Evolutionary conservation across 2,797 vertebrate genomes (phyloP).

Genomic region (Chaunax sp.): DNA sequence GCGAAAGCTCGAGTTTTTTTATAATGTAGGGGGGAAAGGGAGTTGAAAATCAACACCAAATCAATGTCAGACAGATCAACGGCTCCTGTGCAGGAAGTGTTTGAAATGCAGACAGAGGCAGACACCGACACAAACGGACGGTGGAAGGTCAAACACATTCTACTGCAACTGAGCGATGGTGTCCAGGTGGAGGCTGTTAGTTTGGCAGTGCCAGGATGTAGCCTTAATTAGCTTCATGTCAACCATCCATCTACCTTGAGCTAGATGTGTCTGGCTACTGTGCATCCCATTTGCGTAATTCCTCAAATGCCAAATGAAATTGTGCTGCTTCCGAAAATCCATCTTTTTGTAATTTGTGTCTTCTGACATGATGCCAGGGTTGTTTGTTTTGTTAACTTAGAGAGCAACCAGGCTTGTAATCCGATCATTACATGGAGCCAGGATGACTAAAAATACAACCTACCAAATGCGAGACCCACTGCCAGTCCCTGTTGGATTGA

Average conservation of each 20-base stretch:
- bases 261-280: constrained; percentile 27
- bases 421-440: constrained; percentile 44
- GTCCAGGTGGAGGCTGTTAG: constrained; percentile 46
- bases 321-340: constrained; percentile 25
- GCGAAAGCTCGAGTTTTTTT: constrained; percentile 1
- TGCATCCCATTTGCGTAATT: constrained; percentile 27
- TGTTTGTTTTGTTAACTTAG: constrained; percentile 53
- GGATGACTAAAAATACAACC: constrained; percentile 60
- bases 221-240: constrained; percentile 58
- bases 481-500: constrained; percentile 38
- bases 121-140: constrained; percentile 14
- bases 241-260: constrained; percentile 45
- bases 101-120: constrained; percentile 39
- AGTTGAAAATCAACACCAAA: constrained; percentile 31
- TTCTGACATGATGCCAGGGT: constrained; percentile 34
- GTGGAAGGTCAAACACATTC: constrained; percentile 52
- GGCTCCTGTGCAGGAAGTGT: constrained; percentile 11
- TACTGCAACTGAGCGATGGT: constrained; percentile 41
- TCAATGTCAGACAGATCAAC: constrained; percentile 24
- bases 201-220: constrained; percentile 36
- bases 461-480: constrained; percentile 18
- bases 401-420: constrained; percentile 52
- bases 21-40: too few relatives aligned
- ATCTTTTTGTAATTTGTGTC: constrained; percentile 32
- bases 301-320: constrained; percentile 34